phyloP scores from a whole-genome alignment of 2,888 invertebrate genomes.

The Xestia sexstrigata region DNA sequence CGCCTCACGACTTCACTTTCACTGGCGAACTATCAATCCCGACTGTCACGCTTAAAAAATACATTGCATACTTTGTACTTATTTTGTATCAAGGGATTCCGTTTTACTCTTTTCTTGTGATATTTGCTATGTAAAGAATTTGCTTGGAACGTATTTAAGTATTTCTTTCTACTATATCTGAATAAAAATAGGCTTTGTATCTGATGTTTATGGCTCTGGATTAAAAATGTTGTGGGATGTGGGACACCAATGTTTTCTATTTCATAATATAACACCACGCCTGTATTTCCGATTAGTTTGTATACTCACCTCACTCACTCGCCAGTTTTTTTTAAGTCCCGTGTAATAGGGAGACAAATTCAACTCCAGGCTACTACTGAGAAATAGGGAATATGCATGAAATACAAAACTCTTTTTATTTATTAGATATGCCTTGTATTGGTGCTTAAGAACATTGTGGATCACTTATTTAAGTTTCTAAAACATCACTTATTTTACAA shows the following conservation, averaged over 20 bases:
- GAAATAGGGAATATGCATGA: no score
- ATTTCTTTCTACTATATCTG: conserved; percentile 32
- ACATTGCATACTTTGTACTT: conserved; percentile 73
- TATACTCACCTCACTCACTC: no score
- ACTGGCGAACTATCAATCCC: conserved; percentile 81
- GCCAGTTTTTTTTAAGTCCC: not conserved
- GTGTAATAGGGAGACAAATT: not conserved
- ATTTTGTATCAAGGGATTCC: conserved; percentile 59
- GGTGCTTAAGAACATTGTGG: no score
- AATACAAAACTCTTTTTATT: no score
- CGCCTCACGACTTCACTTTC: conserved; percentile 83
- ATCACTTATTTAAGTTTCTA: no score
- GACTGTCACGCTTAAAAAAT: conserved; percentile 77
- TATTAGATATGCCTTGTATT: no score
- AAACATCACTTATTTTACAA: no score
- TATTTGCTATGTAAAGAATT: conserved; percentile 55
- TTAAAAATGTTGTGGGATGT: conserved; percentile 3
- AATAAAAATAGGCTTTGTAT: conserved; percentile 33
- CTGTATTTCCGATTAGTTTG: not conserved
- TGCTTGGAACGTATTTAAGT: conserved; percentile 37
- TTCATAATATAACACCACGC: not conserved
- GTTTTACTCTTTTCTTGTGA: conserved; percentile 65
- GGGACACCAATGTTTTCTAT: not conserved
- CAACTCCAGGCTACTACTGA: not conserved
- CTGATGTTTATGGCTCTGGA: conserved; percentile 12